Base-by-base conservation (phyloP, 2,113 vertebrate species). In the Oryzias celebensis region DNA sequence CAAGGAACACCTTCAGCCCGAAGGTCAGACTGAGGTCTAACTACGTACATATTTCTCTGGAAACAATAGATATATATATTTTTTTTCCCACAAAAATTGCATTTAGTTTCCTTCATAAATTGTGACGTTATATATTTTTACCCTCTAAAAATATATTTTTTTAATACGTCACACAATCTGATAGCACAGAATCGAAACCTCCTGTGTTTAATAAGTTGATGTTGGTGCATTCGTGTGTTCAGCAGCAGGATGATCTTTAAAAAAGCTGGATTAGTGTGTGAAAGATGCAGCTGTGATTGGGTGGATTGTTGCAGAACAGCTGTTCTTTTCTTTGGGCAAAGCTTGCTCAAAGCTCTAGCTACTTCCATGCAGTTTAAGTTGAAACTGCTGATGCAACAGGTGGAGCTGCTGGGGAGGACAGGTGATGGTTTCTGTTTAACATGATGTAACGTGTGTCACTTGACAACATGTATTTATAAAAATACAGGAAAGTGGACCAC, bases 251-350 rank as follows among this genome's bases (percentile, higher is more conserved):
- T 79, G 67, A 63, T 72, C 61, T 85, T 69, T 73, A 60, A 81
- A 84, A 57, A 22, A 14, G 63, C 2, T 57, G 68, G 55, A 78
- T 80, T 79, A 68, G 57, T 36, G 1, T 54, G 13, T 36, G 44
- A 50, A 57, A 28, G 22, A 31, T 52, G 47, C 47, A 42, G 42
- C 68, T 65, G 70, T 68, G 63, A 28, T 10, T 36, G 51, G 23
- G 65, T 42, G 68, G 82, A 83, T 85, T 80, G 84, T n/a, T 43
- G 57, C 15, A 4, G 57, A 63, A 82, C 86, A 90, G 84, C 84
- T 88, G 87, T 69, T 61, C 47, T 68, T 58, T 74, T 78, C 73
- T 79, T 47, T 47, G 50, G 51, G 78, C 16, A 52, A 50, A 67
- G 65, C 61, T 53, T 1, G 16, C 26, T 77, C 70, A 49, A 7